These are phyloP conservation scores for Halcyon badia DNA, from an alignment of 2,797 vertebrate genomes.

Conservation along the genomic window DNA sequence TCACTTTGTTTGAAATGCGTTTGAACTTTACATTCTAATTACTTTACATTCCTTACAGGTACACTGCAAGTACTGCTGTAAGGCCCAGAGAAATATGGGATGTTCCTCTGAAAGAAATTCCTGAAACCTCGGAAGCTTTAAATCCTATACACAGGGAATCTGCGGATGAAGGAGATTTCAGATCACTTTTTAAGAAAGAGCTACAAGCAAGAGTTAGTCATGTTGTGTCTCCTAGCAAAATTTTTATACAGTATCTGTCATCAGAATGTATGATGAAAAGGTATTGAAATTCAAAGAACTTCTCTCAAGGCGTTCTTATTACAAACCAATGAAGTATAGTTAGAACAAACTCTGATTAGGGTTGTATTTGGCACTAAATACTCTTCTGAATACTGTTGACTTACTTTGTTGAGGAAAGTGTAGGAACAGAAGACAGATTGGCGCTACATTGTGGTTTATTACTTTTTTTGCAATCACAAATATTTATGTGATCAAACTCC, in stretches of 20 bases:
- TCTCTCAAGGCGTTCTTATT: not conserved
- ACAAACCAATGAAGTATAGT: not conserved
- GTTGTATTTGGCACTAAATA: not conserved
- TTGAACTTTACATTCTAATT: not conserved
- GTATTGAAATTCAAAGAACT: slow-evolving; percentile 72
- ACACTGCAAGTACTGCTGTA: slow-evolving; percentile 22
- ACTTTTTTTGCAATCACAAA: not conserved
- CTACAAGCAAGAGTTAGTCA: slow-evolving; percentile 85
- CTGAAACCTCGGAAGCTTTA: slow-evolving; percentile 43
- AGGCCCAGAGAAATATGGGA: slow-evolving; percentile 79
- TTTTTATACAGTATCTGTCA: slow-evolving; percentile 86
- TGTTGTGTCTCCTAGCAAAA: slow-evolving; percentile 89
- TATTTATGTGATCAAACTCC: not conserved
- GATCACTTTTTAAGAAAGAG: slow-evolving; percentile 71
- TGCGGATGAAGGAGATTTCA: slow-evolving; percentile 37
- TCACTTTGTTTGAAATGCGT: not conserved
- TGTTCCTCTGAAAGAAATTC: slow-evolving; percentile 69
- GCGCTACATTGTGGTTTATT: not conserved
- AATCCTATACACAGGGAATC: not conserved
- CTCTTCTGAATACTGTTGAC: not conserved
- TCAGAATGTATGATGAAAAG: slow-evolving; percentile 83
- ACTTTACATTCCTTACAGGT: slow-evolving; percentile 50
- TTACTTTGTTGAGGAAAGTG: not conserved
- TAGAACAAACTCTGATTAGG: not conserved
- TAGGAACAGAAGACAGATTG: not conserved